A percentile compares a stretch with the other conserved stretches of the same genome.
Conservation (phyloP, 2,797 vertebrate species). For the Podarcis lilfordi region DNA sequence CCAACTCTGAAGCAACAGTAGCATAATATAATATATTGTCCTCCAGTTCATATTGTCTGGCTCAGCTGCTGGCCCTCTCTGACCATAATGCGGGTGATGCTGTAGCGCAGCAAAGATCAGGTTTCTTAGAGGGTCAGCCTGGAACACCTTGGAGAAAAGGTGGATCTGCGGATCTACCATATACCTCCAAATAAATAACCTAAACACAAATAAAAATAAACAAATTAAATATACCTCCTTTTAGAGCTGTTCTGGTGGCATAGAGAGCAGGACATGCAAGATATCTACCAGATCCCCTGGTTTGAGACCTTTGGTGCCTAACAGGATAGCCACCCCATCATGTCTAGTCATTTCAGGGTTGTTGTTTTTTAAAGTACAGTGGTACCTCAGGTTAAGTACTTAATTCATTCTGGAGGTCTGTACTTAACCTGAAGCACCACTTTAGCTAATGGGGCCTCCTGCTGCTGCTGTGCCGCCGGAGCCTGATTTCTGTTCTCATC, state of each 20-base stretch:
- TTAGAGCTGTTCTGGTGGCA: not conserved
- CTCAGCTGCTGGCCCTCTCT: too few species aligned
- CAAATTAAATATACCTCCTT: not conserved
- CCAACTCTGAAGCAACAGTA: too few species aligned
- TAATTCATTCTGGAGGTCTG: too few species aligned
- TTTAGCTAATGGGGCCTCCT: too few species aligned
- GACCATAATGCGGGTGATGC: too few species aligned
- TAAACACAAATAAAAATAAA: not conserved
- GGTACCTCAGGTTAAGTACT: too few species aligned
- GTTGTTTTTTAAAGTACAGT: not conserved
- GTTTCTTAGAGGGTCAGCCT: not conserved
- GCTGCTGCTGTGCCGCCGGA: too few species aligned
- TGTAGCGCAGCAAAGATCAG: too few species aligned
- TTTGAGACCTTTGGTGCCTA: not conserved
- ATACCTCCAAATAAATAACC: not conserved
- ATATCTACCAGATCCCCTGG: not conserved
- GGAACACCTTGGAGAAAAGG: not conserved
- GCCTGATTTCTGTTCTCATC: too few species aligned
- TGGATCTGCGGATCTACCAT: not conserved
- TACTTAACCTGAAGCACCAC: too few species aligned
- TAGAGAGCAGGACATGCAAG: not conserved
- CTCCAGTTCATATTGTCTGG: too few species aligned
- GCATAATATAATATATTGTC: too few species aligned
- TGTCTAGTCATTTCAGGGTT: not conserved
- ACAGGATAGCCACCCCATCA: not conserved